Conservation (phyloP, 2,113 vertebrate species). For the Suricata suricatta region DNA sequence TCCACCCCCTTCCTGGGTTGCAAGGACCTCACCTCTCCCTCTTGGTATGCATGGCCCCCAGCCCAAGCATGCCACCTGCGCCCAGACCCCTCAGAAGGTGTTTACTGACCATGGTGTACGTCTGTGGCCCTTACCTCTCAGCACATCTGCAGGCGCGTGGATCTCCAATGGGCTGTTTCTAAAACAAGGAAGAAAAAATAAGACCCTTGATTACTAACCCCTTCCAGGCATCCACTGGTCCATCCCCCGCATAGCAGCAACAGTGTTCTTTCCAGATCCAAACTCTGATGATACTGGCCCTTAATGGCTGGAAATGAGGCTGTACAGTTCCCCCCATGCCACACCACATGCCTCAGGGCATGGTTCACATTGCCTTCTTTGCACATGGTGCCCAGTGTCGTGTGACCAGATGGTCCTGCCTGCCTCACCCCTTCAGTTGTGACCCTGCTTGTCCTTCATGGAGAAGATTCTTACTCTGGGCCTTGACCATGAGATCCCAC, state of each 20-base stretch:
- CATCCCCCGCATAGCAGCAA: background rate
- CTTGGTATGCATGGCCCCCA: background rate
- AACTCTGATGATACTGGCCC: background rate
- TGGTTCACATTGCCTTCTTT: background rate
- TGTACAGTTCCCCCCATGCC: background rate
- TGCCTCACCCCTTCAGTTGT: background rate
- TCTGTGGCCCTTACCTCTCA: background rate
- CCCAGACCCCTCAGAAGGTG: background rate
- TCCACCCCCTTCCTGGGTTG: background rate
- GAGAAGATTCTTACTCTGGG: background rate
- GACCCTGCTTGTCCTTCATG: background rate
- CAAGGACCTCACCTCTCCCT: background rate
- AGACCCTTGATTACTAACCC: background rate
- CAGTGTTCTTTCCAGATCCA: background rate
- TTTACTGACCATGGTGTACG: background rate
- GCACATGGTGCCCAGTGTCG: fast-evolving
- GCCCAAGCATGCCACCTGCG: background rate
- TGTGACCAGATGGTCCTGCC: background rate
- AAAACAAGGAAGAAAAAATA: background rate
- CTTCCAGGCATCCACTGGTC: background rate
- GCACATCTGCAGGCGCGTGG: background rate
- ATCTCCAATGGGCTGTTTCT: background rate
- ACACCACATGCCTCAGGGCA: background rate
- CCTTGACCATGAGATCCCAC: background rate
- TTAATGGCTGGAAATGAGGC: background rate